Evolutionary conservation across 2,113 vertebrate species (phyloP).

Genomic region (Numida meleagris): DNA sequence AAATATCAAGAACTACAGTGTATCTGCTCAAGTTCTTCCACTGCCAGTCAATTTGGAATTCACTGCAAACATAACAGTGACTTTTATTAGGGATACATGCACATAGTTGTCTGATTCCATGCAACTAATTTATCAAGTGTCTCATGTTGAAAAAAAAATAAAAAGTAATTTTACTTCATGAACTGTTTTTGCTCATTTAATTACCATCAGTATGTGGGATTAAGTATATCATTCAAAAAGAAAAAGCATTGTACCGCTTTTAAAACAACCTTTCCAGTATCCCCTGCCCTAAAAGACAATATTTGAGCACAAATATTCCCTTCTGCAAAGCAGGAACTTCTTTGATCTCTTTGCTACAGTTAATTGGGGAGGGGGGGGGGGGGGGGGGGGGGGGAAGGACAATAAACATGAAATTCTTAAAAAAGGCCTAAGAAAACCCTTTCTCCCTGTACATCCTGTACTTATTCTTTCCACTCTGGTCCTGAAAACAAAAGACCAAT

Average conservation of each 20-base stretch:
- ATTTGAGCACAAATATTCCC: background rate
- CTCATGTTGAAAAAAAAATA: background rate
- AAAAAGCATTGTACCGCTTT: background rate
- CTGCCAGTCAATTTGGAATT: background rate
- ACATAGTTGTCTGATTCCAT: background rate
- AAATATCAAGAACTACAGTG: background rate
- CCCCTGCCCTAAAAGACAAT: background rate
- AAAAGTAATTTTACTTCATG: background rate
- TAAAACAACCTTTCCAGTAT: background rate
- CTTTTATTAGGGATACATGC: background rate
- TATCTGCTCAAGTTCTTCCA: background rate
- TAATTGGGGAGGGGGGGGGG: background rate
- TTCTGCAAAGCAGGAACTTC: background rate
- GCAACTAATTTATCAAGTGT: background rate
- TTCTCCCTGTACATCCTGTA: conserved; percentile 1
- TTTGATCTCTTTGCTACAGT: conserved; percentile 6
- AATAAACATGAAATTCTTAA: conserved; percentile 11
- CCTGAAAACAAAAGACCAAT: conserved; percentile 28
- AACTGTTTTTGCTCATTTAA: background rate
- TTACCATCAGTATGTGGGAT: background rate
- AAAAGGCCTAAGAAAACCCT: background rate
- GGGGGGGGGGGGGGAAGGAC: background rate
- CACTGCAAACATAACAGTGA: background rate
- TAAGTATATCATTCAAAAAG: background rate
- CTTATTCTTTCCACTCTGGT: background rate